Base-by-base conservation (phyloP, 2,888 invertebrate species). In the Lithosia quadra region DNA sequence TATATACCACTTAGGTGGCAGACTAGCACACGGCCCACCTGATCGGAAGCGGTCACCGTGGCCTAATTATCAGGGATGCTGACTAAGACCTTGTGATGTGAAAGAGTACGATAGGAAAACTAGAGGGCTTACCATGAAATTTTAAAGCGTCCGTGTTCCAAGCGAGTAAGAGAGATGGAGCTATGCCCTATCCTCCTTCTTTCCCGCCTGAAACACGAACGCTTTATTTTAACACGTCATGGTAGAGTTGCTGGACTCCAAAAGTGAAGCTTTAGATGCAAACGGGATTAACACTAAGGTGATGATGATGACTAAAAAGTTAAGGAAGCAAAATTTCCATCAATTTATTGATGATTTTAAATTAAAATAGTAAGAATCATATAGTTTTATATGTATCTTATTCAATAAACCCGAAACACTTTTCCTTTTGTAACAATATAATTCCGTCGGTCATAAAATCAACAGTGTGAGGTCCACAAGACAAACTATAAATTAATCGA, bases 371-470 rank as follows among this genome's bases (percentile, higher is more conserved):
- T 8, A 43, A 0, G 43, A 1, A 43, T 18, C 18, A 18, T 43
- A 59, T 43, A 59, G 59, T 59, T 36, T 58, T 59, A 34, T n/a
- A 13, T 36, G 33, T 5, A 13, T 24, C 18, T 22, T 24, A 24
- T 60, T 36, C 0, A 57, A 57, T 15, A 57, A 24, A 28, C 18
- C 10, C 28, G 11, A 3, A 62, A 49, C 61, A 62, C 2, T 53
- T 63, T 39, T 39, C 39, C 18, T 60, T 39, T 63, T 53, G 33
- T 63, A 18, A 21, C 10, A 62, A n/a, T 59, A 59, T 49, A 11
- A 21, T 18, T 56, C 10, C 34, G 10, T 63, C 43, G n/a, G 39
- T 58, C 55, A 72, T 79, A 72, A 71, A 76, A 76, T 39, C 21
- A 2, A 21, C 33, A 71, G 58, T 68, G 65, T 70, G 66, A 58